Evolutionary conservation across 2,888 invertebrate genomes (phyloP).

Genomic region (Drosophila melanosoma): DNA sequence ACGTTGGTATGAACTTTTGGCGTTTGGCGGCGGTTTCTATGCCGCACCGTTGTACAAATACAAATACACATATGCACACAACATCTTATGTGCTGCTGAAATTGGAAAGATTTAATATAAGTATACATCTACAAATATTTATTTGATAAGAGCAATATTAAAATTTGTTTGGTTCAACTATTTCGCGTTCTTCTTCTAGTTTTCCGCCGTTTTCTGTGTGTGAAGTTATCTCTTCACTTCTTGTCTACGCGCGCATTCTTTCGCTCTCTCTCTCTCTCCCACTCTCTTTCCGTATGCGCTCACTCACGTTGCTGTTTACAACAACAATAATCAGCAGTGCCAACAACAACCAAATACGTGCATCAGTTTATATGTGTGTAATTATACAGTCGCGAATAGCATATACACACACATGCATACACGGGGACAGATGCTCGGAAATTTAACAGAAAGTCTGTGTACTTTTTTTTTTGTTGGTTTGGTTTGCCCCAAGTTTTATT

Average conservation of each 20-base stretch:
- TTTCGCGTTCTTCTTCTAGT: constrained; percentile 20
- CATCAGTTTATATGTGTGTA: constrained; percentile 54
- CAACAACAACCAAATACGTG: constrained; percentile 50
- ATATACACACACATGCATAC: constrained; percentile 33
- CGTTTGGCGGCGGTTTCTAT: constrained; percentile 70
- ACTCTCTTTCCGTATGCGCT: constrained; percentile 57
- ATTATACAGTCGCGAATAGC: constrained; percentile 70
- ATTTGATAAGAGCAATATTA: constrained; percentile 42
- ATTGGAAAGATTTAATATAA: constrained; percentile 38
- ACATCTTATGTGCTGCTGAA: constrained; percentile 69
- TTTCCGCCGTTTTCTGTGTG: constrained; percentile 21
- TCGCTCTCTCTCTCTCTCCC: constrained; percentile 43
- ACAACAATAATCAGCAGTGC: constrained; percentile 51
- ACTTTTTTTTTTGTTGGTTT: constrained; percentile 41
- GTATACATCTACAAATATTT: constrained; percentile 17
- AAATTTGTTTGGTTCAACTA: constrained; percentile 47
- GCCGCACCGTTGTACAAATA: constrained; percentile 61
- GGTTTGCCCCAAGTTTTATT: constrained; percentile 65
- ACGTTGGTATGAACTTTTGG: constrained; percentile 43
- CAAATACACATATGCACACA: constrained; percentile 62
- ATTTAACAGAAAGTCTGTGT: constrained; percentile 49
- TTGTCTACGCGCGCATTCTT: constrained; percentile 56
- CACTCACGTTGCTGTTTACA: constrained; percentile 58
- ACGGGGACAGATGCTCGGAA: constrained; percentile 39
- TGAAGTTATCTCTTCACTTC: constrained; percentile 43